Base-by-base conservation (phyloP, 2,113 vertebrate genomes). In the Microcebus griseorufus region DNA sequence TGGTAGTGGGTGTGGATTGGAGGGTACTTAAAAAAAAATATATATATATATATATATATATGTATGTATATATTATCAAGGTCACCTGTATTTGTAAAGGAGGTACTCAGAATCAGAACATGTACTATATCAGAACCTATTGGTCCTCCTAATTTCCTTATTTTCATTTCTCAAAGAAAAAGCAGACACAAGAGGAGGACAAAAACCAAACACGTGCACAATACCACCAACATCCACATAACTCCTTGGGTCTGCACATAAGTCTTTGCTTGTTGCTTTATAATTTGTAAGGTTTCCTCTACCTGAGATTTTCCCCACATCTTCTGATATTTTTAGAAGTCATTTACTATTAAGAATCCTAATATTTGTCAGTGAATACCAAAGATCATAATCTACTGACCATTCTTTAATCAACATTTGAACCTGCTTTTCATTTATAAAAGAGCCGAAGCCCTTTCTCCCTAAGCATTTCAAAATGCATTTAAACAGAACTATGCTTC, bases 401-500 rank as follows among this genome's bases (percentile, higher is more conserved):
- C 32, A 65, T 60, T 81, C 4, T 70, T 90, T 42, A 85, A 78
- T 42, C 23, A 60, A 60, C 22, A n/a, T 70, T 88, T 82, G 93
- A 87, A 87, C 7, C 34, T 76, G 13, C 7, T 90, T 96, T 73
- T 78, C 60, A 91, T 45, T 91, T 85, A 95, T 67, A 72, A 93
- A 96, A 91, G 67, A 82, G 39, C 20, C 20, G 18, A 79, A 96
- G 48, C 32, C 34, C 60, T 23, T 83, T 62, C 22, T 62, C 42
- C 37, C 65, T 58, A 80, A 88, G 53, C 23, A 93, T 89, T 94
- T 67, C 65, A 67, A 91, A 97, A 83, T 32, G 72, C n/a, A 81
- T 72, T 76, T 87, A 89, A 82, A 93, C 39, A 82, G n/a, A 93
- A 79, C 29, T 42, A 13, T 75, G 64, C 79, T 93, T 97, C 86